Conservation (phyloP, 1,140 invertebrate genomes). For the Lepidotrigona ventralis region DNA sequence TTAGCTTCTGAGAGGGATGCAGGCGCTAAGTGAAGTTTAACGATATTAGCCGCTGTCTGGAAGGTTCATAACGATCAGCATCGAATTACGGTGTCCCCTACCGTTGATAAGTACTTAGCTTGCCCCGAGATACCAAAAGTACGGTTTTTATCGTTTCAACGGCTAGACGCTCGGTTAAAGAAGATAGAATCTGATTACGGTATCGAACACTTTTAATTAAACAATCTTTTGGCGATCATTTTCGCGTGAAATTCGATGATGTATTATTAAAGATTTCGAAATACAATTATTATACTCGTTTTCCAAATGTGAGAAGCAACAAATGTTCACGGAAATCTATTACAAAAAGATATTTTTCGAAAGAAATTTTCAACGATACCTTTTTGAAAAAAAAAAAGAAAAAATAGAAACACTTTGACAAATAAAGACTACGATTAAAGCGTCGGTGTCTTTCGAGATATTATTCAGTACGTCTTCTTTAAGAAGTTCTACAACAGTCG, state of each 20-base stretch:
- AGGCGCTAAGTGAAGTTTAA: constrained; percentile 70
- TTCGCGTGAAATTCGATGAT: not conserved
- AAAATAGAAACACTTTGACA: not conserved
- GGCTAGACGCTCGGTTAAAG: constrained; percentile 52
- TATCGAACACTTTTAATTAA: not conserved
- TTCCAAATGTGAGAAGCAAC: not conserved
- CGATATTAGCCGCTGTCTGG: constrained; percentile 70
- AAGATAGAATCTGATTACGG: not conserved
- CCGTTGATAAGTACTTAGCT: constrained; percentile 63
- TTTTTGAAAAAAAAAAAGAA: not conserved
- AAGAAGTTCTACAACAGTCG: not conserved
- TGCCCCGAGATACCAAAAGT: constrained; percentile 62
- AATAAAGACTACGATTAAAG: not conserved
- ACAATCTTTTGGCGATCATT: not conserved
- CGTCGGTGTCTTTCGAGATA: not conserved
- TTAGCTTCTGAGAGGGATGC: constrained; percentile 45
- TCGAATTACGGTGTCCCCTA: constrained; percentile 67
- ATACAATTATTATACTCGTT: too few relatives aligned
- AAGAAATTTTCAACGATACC: too few relatives aligned
- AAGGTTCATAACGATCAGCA: constrained; percentile 71
- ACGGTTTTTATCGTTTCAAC: constrained; percentile 67
- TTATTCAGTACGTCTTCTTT: not conserved
- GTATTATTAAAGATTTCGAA: too few relatives aligned
- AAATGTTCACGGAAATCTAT: not conserved
- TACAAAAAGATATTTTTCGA: not conserved